Percentiles rank a stretch among this genome's conserved stretches.
Evolutionary conservation across 2,797 vertebrate genomes (phyloP).

Genomic region (Artibeus jamaicensis): DNA sequence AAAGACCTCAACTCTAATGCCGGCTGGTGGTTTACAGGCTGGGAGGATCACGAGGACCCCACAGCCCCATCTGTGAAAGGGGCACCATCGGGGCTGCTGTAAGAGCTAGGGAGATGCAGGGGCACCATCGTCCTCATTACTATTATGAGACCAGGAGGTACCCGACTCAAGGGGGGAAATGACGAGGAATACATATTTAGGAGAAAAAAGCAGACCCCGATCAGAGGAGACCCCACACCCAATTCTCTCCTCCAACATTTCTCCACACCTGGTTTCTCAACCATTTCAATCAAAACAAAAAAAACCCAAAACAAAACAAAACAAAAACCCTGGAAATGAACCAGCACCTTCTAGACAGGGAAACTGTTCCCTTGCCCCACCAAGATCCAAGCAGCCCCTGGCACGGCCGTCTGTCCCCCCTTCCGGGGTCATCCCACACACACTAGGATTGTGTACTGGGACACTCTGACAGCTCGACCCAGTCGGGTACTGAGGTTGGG

Average conservation of each 20-base stretch:
- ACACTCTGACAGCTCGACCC: background rate
- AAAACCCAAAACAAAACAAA: too few species aligned
- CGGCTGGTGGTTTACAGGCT: background rate
- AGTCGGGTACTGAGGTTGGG: background rate
- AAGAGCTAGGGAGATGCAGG: background rate
- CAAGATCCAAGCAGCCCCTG: background rate
- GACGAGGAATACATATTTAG: background rate
- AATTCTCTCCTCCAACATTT: background rate
- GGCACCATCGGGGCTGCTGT: background rate
- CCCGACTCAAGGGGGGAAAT: background rate
- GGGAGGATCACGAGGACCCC: background rate
- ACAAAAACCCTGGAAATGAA: constrained; percentile 12
- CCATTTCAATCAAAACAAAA: background rate
- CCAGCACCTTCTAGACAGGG: background rate
- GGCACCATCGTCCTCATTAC: background rate
- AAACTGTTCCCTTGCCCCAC: background rate
- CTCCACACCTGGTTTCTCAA: background rate
- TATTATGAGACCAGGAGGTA: background rate
- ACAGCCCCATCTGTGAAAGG: background rate
- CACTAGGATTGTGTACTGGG: background rate
- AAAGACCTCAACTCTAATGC: background rate
- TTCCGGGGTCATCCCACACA: background rate
- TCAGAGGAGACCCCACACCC: background rate
- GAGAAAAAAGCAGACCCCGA: background rate
- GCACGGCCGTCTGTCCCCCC: background rate